phyloP scores from a whole-genome alignment of 2,797 vertebrate genomes.

The Squalus acanthias region DNA sequence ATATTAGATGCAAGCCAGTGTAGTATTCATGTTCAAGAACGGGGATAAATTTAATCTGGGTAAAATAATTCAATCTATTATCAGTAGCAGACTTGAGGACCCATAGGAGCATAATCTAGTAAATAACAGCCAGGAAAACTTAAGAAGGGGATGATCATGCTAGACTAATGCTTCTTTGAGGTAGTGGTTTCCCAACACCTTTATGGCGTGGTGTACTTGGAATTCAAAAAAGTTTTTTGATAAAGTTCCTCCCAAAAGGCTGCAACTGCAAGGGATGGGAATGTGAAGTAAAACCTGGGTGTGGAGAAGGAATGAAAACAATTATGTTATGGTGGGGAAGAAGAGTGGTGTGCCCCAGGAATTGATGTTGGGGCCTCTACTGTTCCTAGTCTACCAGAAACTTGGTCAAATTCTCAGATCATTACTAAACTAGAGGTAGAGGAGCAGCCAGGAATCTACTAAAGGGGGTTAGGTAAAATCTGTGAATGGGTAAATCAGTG shows the following conservation, averaged over 20 bases:
- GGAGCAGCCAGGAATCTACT: not conserved
- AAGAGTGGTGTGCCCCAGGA: not conserved
- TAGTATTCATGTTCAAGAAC: not conserved
- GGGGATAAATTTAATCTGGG: not conserved
- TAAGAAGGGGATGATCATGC: not conserved
- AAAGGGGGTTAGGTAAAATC: not conserved
- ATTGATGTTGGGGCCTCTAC: not conserved
- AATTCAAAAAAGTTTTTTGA: not conserved
- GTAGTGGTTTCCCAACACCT: not conserved
- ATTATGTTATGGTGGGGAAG: not conserved
- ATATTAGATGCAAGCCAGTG: not conserved
- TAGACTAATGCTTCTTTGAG: not conserved
- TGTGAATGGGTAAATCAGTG: not conserved
- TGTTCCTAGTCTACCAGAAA: not conserved
- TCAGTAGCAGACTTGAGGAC: not conserved
- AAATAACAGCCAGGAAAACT: not conserved
- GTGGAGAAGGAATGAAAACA: not conserved
- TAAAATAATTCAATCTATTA: not conserved
- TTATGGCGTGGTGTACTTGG: not conserved
- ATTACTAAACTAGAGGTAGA: not conserved
- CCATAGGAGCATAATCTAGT: not conserved
- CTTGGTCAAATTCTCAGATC: not conserved
- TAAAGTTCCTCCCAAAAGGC: not conserved
- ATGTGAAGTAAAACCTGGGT: not conserved
- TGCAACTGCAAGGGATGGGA: not conserved